Conservation (phyloP, 2,113 vertebrate species). For the Cyanistes caeruleus region DNA sequence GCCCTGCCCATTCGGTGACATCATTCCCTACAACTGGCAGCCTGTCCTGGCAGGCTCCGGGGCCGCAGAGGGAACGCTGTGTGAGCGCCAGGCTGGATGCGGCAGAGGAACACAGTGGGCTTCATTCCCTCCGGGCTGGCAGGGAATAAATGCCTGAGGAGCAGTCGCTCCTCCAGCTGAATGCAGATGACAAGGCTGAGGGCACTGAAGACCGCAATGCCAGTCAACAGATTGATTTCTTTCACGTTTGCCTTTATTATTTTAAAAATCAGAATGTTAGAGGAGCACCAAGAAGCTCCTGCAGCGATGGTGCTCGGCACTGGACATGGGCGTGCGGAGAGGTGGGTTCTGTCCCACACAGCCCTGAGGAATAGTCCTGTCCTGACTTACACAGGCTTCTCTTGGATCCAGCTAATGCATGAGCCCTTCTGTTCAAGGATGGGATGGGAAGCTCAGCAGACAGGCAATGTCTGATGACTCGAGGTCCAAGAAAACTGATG, state of each 20-base stretch:
- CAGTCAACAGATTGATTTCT: not conserved
- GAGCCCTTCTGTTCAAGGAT: not conserved
- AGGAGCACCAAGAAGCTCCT: not conserved
- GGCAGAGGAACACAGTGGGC: not conserved
- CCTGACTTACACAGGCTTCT: not conserved
- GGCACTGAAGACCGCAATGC: not conserved
- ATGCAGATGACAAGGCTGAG: not conserved
- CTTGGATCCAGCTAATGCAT: not conserved
- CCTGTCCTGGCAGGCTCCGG: conserved; percentile 44
- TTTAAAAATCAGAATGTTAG: not conserved
- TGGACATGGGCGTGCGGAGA: accelerated
- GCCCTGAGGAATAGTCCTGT: not conserved
- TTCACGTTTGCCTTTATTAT: not conserved
- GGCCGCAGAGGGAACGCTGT: conserved; percentile 13
- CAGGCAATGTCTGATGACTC: not conserved
- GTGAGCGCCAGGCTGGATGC: conserved; percentile 34
- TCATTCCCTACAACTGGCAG: conserved; percentile 35
- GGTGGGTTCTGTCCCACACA: not conserved
- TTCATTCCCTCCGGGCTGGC: not conserved
- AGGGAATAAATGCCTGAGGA: not conserved
- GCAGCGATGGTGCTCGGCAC: not conserved
- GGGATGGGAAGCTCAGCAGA: not conserved
- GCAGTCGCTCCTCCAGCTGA: not conserved
- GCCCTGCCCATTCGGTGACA: conserved; percentile 37
- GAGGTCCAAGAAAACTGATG: not conserved